Conservation (phyloP, 2,113 vertebrate genomes). For the Rafetus swinhoei region DNA sequence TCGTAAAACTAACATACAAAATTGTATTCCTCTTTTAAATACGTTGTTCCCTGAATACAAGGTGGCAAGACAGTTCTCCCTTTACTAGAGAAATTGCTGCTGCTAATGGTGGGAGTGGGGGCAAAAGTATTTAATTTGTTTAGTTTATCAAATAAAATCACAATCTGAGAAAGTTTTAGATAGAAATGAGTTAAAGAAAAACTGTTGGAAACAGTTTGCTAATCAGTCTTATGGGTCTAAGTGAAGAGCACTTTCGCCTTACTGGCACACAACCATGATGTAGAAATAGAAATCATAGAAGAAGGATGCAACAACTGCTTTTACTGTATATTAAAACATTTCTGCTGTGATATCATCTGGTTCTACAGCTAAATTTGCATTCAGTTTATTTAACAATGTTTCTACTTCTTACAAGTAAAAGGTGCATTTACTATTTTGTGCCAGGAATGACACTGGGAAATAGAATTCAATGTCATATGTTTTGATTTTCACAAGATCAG, state of each 20-base stretch:
- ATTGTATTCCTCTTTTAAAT: neutral
- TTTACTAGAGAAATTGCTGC: neutral
- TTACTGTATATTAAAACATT: conserved; percentile 47
- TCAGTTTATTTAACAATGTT: conserved; percentile 33
- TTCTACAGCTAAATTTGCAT: conserved; percentile 54
- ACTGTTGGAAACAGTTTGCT: conserved; percentile 33
- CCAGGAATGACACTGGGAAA: neutral
- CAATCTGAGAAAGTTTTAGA: neutral
- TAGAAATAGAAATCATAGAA: conserved; percentile 48
- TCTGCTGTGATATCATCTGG: conserved; percentile 50
- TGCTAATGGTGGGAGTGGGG: fast-evolving
- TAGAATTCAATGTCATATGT: neutral
- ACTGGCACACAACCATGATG: conserved; percentile 43
- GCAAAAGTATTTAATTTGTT: neutral
- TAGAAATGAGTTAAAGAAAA: conserved; percentile 19
- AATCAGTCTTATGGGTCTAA: conserved; percentile 31
- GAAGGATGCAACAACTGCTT: neutral
- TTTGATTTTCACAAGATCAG: neutral
- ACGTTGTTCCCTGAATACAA: neutral
- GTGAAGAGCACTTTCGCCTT: conserved; percentile 12
- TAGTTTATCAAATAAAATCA: neutral
- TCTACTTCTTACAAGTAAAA: conserved; percentile 42
- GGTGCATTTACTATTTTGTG: conserved; percentile 18
- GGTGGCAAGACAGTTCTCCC: neutral
- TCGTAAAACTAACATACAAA: neutral